Evolutionary conservation across 2,888 invertebrate species (phyloP).

Genomic region (Parasteatoda lunata): DNA sequence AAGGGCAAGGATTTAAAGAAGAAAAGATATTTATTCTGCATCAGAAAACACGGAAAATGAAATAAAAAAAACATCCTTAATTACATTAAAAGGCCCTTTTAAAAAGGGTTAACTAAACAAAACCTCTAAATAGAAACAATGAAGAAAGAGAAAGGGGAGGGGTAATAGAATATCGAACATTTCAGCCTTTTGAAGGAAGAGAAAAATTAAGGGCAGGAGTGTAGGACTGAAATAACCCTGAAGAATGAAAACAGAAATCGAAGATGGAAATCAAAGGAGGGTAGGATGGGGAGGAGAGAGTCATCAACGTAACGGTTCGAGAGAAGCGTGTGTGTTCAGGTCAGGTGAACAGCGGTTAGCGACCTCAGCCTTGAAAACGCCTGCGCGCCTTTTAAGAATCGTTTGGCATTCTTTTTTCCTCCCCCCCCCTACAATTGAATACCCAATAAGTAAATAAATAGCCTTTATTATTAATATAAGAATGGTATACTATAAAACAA

Average conservation of each 20-base stretch:
- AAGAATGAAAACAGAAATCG: slow-evolving; percentile 1
- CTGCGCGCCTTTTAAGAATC: neutral
- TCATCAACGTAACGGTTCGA: slow-evolving; percentile 45
- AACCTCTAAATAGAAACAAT: neutral
- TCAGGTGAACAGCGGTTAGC: slow-evolving; percentile 65
- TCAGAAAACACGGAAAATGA: too few species aligned
- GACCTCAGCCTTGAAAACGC: slow-evolving; percentile 59
- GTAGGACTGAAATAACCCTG: slow-evolving; percentile 10
- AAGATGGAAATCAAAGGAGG: neutral
- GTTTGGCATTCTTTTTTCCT: too few species aligned
- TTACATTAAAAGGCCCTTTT: too few species aligned
- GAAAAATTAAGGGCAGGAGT: slow-evolving; percentile 60
- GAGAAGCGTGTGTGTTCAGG: slow-evolving; percentile 50
- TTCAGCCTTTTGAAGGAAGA: slow-evolving; percentile 3
- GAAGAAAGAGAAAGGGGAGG: neutral
- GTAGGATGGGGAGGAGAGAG: neutral
- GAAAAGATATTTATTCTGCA: too few species aligned
- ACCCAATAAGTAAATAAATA: too few species aligned
- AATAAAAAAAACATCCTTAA: too few species aligned
- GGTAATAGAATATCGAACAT: neutral
- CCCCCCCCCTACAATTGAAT: too few species aligned
- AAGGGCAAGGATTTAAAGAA: too few species aligned
- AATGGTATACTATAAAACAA: too few species aligned
- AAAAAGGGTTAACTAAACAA: too few species aligned
- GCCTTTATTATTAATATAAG: too few species aligned